Evolutionary conservation across 2,113 vertebrate genomes (phyloP), one percentile per base, ranked within the genome.

Genomic region (Nibea coibor): DNA sequence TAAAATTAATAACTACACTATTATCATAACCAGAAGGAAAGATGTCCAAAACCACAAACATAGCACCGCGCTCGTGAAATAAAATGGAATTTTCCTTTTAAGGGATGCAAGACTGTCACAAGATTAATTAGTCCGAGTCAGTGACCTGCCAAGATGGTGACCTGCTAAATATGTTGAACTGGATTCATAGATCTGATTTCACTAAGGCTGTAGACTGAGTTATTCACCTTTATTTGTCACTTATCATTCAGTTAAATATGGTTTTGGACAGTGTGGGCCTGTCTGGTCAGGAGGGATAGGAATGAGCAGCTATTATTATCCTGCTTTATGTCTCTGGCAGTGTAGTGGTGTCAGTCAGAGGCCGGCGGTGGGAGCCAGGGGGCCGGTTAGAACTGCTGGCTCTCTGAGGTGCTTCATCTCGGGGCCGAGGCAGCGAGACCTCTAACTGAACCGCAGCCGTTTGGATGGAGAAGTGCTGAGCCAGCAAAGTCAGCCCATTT

Each of bases 381-480:
- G 87, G 69, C 67, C 72, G 31, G 79, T 86, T 83, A 76, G 84
- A 72, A 87, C 75, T 63, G 72, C 82, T 85, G 85, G 89, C 92
- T 88, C 87, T 88, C 78, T 17, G 87, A 89, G 83, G 82, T 90
- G 80, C 91, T 85, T 84, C 89, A 75, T 90, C 87, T 89, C 86
- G 10, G 83, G 90, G 81, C 89, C 75, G 67, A 85, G 75, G 86
- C 87, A 79, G 86, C 63, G 26, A 90, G 93, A 87, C 90, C 90
- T 92, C 88, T 48, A 61, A 70, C 80, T 91, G 92, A 93, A 93
- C 93, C 91, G 39, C 90, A 89, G 75, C 86, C 70, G 43, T 81
- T 87, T 92, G 90, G 91, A 91, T 47, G 42, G 78, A 87, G 80
- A 88, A 92, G 77, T 87, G 92, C 91, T 93, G 92, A 93, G 82